Conservation (phyloP, 2,797 vertebrate species). For the Myripristis jacobus region DNA sequence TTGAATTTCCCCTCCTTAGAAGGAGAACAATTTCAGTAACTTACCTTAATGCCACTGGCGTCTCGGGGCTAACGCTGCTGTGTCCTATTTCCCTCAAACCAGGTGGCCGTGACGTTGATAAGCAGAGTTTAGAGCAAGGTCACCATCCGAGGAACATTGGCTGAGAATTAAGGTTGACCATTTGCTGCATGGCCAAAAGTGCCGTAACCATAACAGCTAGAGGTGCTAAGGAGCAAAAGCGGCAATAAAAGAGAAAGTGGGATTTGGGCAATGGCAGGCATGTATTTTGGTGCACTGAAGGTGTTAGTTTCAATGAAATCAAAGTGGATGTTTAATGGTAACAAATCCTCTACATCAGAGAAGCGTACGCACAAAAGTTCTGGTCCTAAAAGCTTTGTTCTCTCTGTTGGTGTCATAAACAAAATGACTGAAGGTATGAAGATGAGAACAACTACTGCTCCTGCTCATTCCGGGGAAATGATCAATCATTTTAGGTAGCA, state of each 20-base stretch:
- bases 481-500: constrained; percentile 7
- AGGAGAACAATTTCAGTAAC: neutral
- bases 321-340: neutral
- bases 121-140: constrained; percentile 50
- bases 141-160: constrained; percentile 23
- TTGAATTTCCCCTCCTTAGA: neutral
- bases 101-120: constrained; percentile 68
- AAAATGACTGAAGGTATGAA: neutral
- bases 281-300: too few relatives aligned
- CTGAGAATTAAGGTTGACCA: neutral
- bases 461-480: neutral
- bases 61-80: constrained; percentile 28
- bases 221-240: neutral
- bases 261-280: neutral
- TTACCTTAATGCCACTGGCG: constrained; percentile 20
- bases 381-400: neutral
- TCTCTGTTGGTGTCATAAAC: neutral
- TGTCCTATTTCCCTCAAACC: constrained; percentile 49
- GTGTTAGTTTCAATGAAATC: neutral
- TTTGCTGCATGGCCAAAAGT: neutral
- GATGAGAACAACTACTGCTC: neutral
- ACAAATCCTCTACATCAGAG: neutral
- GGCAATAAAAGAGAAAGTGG: neutral
- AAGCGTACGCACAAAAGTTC: too few relatives aligned
- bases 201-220: neutral